Conservation (phyloP, 2,888 invertebrate species). For the Congeria kusceri region DNA sequence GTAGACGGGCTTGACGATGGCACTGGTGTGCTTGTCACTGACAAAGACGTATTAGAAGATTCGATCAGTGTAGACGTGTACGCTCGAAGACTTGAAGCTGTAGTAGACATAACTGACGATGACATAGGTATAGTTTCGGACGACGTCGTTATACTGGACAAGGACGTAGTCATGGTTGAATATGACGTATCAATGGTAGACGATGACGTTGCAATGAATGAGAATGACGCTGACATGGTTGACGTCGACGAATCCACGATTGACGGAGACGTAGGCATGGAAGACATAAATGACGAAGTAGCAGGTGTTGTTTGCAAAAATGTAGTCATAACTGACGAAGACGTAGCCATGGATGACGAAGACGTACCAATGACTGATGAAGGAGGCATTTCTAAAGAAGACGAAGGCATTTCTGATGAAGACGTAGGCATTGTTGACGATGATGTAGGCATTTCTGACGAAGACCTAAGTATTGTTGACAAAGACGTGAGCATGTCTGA, state of each 20-base stretch:
- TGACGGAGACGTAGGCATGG: constrained; percentile 23
- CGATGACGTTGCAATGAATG: constrained; percentile 18
- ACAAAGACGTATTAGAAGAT: no score
- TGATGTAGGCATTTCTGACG: neutral
- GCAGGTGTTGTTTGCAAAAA: neutral
- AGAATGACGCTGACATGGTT: neutral
- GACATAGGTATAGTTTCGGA: no score
- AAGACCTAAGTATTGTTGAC: neutral
- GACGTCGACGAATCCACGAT: neutral
- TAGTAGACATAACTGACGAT: no score
- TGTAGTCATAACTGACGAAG: neutral
- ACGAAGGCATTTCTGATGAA: neutral
- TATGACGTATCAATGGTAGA: neutral
- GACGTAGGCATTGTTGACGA: neutral
- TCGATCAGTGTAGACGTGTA: no score
- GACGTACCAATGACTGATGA: neutral
- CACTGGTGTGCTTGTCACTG: no score
- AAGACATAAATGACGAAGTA: neutral
- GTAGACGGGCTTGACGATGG: no score
- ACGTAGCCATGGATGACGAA: neutral
- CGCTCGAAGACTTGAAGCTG: no score
- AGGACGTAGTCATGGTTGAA: no score
- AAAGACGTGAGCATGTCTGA: neutral
- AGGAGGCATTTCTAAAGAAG: neutral
- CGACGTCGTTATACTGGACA: no score